Base-by-base conservation (phyloP, 2,888 invertebrate genomes). In the Drosophila mercatorum region DNA sequence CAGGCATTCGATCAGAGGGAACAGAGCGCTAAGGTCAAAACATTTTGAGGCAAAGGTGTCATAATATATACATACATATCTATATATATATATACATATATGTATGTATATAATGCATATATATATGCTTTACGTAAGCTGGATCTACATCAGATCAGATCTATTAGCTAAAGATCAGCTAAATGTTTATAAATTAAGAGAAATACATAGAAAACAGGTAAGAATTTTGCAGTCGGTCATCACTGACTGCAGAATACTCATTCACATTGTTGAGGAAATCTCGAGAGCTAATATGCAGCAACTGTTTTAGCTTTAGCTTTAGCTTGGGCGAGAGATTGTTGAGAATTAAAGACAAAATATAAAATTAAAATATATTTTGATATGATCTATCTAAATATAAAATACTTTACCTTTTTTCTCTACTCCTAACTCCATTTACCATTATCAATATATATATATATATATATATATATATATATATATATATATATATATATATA, bases 11-110 rank as follows among this genome's bases (percentile, higher is more conserved):
- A 61, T 22, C 49, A 34, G 64, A 68, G 62, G 59, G 65, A 55
- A 59, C 44, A 44, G 7, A 61, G 59, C 55, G 31, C 36, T 79
- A 77, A 79, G 77, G 67, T 77, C 77, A 77, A 61, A 60, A 67
- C 53, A 79, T 77, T 70, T 61, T 52, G 58, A 67, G 36, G 49
- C 73, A 55, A 60, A 69, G 69, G 68, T 77, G 75, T 77, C 72
- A 75, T 77, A 77, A 77, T 60, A 72, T 47, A 71, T 70, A 55
- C 5, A 41, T 51, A 12, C 12, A 43, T 34, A 34, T 51, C n/a
- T 31, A n/a, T 22, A 22, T 14, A 17, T 31, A 12, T 17, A 43
- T 34, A 34, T 34, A 10, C 6, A 41, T 74, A 47, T 8, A 41
- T 47, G n/a, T 49, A 31, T 22, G 36, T n/a, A 36, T 36, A 7